Evolutionary conservation across 1,140 invertebrate species (phyloP), one percentile per base, ranked within the genome.

Genomic region (Chionoecetes opilio): DNA sequence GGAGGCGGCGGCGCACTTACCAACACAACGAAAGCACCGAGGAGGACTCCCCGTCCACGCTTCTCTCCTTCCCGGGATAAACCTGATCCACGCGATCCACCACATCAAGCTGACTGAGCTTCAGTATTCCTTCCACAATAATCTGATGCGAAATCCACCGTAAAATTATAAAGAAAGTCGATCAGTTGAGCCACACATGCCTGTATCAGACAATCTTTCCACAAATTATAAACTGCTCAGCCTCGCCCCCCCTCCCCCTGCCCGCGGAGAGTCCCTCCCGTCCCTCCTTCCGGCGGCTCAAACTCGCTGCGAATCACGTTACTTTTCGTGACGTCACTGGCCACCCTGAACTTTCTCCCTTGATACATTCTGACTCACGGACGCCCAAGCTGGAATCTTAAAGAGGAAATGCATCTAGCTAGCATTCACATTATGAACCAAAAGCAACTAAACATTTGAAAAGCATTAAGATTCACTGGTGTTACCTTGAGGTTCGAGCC

Each of bases 301-400:
- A 90, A 90, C 53, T 91, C 89, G 89, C 89, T 91, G 89, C 31
- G 89, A 91, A 91, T 91, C 46, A 91, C 89, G 89, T 91, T 37
- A 34, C 17, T 75, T 34, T 21, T 34, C 53, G 41, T 90, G 41
- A 90, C 88, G 88, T 90, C 41, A 53, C n/a, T 34, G 53, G 88
- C 88, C 31, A n/a, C 88, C 53, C 88, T 90, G 38, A 53, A 29
- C 38, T n/a, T 29, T 35, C n/a, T 5, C n/a, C 53, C 29, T 86
- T 86, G 84, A 26, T 86, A 86, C 21, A 32, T 29, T 29, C 38
- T 90, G 88, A 53, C 53, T 90, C 88, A 90, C 34, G 41, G 3
- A 53, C 41, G 29, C 29, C 53, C 11, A 2, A 46, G 9, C 6
- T 41, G 32, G 2, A 53, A 53, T 3, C 21, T 31, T 32, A 37